Evolutionary conservation across 1,140 invertebrate species (phyloP).

Genomic region (Drosophila mauritiana): DNA sequence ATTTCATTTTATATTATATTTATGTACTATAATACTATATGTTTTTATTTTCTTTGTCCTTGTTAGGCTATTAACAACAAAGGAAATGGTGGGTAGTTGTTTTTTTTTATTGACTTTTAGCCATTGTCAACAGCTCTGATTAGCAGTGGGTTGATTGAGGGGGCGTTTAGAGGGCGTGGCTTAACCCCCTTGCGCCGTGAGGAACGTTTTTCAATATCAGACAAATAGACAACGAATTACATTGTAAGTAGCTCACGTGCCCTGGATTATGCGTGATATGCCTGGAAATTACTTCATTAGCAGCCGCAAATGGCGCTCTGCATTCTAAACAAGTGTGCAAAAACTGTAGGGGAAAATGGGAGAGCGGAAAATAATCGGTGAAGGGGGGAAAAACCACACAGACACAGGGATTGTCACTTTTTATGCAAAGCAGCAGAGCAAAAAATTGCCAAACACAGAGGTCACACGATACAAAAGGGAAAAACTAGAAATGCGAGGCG

Average conservation of each 20-base stretch:
- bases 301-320: conserved; percentile 75
- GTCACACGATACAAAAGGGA: conserved; percentile 16
- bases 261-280: conserved; percentile 82
- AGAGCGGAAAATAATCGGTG: conserved; percentile 13
- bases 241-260: conserved; percentile 83
- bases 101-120: too few species aligned
- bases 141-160: background rate
- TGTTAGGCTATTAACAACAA: too few species aligned
- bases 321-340: conserved; percentile 69
- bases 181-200: conserved; percentile 32
- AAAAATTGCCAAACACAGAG: conserved; percentile 47
- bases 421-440: conserved; percentile 72
- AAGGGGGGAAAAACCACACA: conserved; percentile 8
- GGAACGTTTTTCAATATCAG: conserved; percentile 77
- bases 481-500: conserved; percentile 40
- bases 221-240: conserved; percentile 83
- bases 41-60: too few species aligned
- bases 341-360: conserved; percentile 17
- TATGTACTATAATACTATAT: background rate
- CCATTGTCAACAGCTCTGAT: conserved; percentile 8
- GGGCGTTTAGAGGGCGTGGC: conserved; percentile 12
- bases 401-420: conserved; percentile 61
- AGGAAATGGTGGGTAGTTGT: too few species aligned
- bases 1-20: too few species aligned
- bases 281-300: conserved; percentile 82